Percentiles rank a stretch among this genome's conserved stretches.
phyloP scores from a whole-genome alignment of 2,888 invertebrate genomes.

The Melolontha melolontha region DNA sequence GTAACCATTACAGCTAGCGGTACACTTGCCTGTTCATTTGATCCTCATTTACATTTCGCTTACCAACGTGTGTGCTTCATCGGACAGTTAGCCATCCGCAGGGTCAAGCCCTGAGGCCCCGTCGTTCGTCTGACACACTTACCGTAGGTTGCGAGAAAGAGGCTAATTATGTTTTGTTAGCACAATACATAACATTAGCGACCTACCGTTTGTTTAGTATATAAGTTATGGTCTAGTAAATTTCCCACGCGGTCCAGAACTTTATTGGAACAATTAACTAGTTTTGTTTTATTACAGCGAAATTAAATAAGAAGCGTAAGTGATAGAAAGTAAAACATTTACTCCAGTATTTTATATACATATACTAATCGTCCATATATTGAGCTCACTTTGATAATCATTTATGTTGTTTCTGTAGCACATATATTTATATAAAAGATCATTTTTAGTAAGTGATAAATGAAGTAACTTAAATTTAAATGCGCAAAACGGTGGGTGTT shows the following conservation, averaged over 20 bases:
- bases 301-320: constrained; percentile 13
- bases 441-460: too few relatives aligned
- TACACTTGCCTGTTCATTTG: constrained; percentile 53
- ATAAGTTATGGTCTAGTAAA: constrained; percentile 48
- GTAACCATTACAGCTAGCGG: constrained; percentile 54
- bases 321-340: constrained; percentile 28
- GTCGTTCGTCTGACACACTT: constrained; percentile 54
- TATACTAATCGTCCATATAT: background rate
- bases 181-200: constrained; percentile 45
- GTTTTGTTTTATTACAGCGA: background rate
- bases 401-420: too few relatives aligned
- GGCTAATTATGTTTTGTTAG: constrained; percentile 53
- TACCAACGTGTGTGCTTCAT: constrained; percentile 29
- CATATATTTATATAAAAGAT: too few relatives aligned
- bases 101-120: constrained; percentile 48
- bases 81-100: constrained; percentile 43
- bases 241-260: constrained; percentile 50
- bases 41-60: constrained; percentile 53
- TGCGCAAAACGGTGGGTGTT: too few relatives aligned
- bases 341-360: background rate
- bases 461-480: too few relatives aligned
- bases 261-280: background rate
- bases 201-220: constrained; percentile 45
- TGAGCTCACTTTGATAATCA: background rate
- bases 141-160: constrained; percentile 49